Base-by-base conservation (phyloP, 2,888 invertebrate genomes). In the Thymelicus lineola region DNA sequence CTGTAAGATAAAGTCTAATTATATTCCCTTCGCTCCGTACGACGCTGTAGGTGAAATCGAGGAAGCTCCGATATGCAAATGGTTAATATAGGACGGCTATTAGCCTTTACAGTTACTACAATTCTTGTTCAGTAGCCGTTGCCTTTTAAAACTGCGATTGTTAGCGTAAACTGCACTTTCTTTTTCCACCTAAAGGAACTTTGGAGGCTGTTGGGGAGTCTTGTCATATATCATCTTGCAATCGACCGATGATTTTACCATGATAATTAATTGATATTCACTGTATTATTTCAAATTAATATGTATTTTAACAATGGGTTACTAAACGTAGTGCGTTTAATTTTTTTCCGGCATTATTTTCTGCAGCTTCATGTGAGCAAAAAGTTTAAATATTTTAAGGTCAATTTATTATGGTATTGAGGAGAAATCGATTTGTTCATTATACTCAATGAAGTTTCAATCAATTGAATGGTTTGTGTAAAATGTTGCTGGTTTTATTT, bases 61-160 rank as follows among this genome's bases (percentile, higher is more conserved):
- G 55, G 45, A 61, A 72, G 67, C 68, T 64, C 68, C 70, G 71
- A 76, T 77, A 77, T 77, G 75, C 74, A 73, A 75, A 69, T 63
- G 63, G 69, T 20, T 69, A 69, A 63, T 69, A 58, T 63, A 69
- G 69, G 63, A 63, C 74, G 75, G 78, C 70, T 75, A 80, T 78
- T 77, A 77, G 75, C 75, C 77, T 77, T 78, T 76, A 64, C 75
- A 77, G 77, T 76, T 78, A 72, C 76, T 71, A 67, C 74, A 74
- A 75, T 74, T 73, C 74, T 73, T 74, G 71, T 58, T 64, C 73
- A 74, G 71, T 73, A 72, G 69, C 75, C 78, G 76, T 81, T 80
- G 73, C 75, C 78, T 80, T 82, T 82, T 78, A 81, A 75, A 75
- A 66, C 76, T 75, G 67, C 63, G 70, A 76, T 74, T 75, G 75